These are phyloP conservation scores for Leptopilina clavipes DNA, from an alignment of 1,140 invertebrate genomes.

Conservation along the genomic window DNA sequence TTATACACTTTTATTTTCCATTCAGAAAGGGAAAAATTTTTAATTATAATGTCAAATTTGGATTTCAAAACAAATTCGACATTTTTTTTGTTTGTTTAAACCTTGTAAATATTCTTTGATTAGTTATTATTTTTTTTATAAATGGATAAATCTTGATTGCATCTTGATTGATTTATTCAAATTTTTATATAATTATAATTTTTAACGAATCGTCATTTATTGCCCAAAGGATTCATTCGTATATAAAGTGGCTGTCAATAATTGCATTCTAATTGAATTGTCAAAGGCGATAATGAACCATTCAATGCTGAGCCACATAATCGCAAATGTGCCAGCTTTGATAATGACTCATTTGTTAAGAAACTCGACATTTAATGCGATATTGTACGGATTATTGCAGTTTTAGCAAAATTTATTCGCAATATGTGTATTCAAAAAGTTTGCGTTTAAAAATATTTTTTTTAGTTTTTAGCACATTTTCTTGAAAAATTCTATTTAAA, in stretches of 20 bases:
- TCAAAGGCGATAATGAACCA: conserved; percentile 19
- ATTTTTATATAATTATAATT: not conserved
- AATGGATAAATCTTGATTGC: no score
- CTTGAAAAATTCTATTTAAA: no score
- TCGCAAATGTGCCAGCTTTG: conserved; percentile 12
- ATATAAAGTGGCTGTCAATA: conserved; percentile 9
- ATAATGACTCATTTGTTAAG: conserved; percentile 16
- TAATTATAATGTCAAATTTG: no score
- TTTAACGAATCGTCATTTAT: not conserved
- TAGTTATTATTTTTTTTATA: no score
- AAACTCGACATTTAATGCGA: not conserved
- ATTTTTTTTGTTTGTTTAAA: no score
- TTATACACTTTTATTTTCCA: no score
- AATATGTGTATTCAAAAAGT: not conserved
- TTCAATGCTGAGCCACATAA: conserved; percentile 4
- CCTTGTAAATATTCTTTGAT: no score
- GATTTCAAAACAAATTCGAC: no score
- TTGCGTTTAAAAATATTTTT: no score
- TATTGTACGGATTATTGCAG: not conserved
- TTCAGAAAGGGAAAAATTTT: no score
- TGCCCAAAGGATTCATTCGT: not conserved
- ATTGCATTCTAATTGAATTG: conserved; percentile 17
- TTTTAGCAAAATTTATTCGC: not conserved
- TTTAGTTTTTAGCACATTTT: no score
- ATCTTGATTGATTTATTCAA: not conserved